Conservation (phyloP, 2,113 vertebrate genomes). For the Melierax canorus region DNA sequence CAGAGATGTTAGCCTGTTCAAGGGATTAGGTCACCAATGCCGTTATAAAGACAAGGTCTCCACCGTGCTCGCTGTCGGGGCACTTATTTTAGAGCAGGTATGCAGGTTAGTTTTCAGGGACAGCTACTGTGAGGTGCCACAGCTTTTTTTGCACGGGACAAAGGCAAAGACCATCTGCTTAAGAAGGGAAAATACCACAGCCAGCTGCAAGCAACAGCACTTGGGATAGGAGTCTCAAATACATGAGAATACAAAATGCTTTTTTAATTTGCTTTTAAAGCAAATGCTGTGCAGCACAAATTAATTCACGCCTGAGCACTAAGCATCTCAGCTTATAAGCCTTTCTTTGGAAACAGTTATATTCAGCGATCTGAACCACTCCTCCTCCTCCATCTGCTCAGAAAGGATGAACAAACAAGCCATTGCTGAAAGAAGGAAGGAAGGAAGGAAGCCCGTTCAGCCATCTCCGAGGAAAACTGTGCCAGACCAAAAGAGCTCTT, state of each 20-base stretch:
- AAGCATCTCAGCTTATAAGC: conserved; percentile 68
- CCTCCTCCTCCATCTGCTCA: conserved; percentile 72
- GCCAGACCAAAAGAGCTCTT: conserved; percentile 40
- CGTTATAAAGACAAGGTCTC: not conserved
- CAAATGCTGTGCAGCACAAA: conserved; percentile 68
- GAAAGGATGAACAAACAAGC: conserved; percentile 70
- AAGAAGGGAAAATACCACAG: conserved; percentile 7
- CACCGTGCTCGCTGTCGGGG: not conserved
- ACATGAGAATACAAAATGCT: conserved; percentile 24
- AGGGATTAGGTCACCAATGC: not conserved
- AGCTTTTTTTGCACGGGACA: not conserved
- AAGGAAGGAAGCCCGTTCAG: conserved; percentile 62
- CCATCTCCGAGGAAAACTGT: conserved; percentile 60
- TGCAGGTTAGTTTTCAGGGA: not conserved
- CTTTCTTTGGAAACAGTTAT: conserved; percentile 73
- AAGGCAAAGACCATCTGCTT: conserved; percentile 24
- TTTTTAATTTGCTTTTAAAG: conserved; percentile 62
- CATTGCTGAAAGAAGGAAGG: conserved; percentile 68
- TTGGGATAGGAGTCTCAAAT: conserved; percentile 26
- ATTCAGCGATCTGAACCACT: conserved; percentile 68
- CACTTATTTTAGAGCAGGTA: not conserved
- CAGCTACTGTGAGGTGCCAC: not conserved
- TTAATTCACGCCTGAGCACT: conserved; percentile 66
- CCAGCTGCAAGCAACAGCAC: conserved; percentile 29
- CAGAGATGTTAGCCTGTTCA: not conserved